Percentiles rank a stretch among this genome's conserved stretches.
Conservation (phyloP, 2,888 invertebrate genomes). For the Cerceris rybyensis region DNA sequence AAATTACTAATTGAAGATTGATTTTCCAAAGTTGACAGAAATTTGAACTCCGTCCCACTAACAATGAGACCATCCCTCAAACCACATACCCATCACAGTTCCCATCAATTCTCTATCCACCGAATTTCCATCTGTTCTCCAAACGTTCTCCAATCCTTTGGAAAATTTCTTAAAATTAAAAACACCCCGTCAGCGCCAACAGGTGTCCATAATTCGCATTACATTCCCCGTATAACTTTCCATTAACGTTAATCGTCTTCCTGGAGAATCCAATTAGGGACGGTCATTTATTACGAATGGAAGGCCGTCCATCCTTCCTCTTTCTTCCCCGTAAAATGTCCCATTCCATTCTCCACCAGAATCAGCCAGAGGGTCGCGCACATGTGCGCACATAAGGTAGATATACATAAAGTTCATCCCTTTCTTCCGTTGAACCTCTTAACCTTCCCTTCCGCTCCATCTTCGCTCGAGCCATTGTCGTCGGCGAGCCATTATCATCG, state of each 20-base stretch:
- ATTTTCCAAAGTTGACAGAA: too few species aligned
- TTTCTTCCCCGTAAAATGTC: not conserved
- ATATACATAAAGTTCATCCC: slow-evolving; percentile 13
- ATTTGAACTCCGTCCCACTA: too few species aligned
- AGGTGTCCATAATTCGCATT: slow-evolving; percentile 29
- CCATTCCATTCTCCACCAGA: not conserved
- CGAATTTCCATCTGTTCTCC: too few species aligned
- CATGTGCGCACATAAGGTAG: not conserved
- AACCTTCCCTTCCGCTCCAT: slow-evolving; percentile 8
- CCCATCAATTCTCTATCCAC: too few species aligned
- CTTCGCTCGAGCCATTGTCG: slow-evolving; percentile 48
- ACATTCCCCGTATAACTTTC: slow-evolving; percentile 12
- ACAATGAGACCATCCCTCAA: too few species aligned
- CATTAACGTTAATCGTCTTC: slow-evolving; percentile 23
- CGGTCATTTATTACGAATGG: slow-evolving; percentile 6
- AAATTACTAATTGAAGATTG: too few species aligned
- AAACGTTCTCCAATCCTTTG: too few species aligned
- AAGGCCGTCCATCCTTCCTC: not conserved
- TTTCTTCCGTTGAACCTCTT: slow-evolving; percentile 29
- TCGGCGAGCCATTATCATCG: slow-evolving; percentile 65
- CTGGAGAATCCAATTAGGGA: not conserved
- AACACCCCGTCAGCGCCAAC: not conserved
- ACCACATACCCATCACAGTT: too few species aligned
- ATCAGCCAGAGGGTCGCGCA: not conserved
- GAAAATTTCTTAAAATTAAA: too few species aligned